These are phyloP conservation scores for Calameuta idolon DNA, from an alignment of 2,888 invertebrate genomes.

Conservation along the genomic window DNA sequence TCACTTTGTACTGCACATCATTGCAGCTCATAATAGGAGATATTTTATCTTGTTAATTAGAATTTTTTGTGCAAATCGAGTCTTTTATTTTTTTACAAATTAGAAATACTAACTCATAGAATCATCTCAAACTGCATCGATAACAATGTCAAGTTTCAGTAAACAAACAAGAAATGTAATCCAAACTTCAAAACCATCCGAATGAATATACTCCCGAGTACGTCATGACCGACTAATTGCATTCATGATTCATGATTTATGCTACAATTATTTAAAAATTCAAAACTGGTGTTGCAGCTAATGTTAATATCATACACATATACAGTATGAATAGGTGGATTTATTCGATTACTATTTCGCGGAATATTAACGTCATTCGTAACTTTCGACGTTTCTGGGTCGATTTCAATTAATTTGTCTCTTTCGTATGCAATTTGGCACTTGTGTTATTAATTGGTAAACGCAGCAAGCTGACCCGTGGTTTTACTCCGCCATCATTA, in stretches of 20 bases:
- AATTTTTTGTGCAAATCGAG: background rate
- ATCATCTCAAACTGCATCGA: background rate
- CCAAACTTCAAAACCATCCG: background rate
- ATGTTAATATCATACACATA: background rate
- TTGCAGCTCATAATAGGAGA: background rate
- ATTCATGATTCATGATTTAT: constrained; percentile 17
- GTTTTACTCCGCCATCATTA: background rate
- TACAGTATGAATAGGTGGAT: background rate
- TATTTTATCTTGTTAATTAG: background rate
- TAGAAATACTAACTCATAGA: background rate
- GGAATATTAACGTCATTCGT: background rate
- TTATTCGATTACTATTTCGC: constrained; percentile 16
- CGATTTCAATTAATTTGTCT: background rate
- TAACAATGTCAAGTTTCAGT: background rate
- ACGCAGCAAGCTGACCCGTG: background rate
- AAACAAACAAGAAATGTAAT: background rate
- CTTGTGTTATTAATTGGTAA: background rate
- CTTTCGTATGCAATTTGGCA: background rate
- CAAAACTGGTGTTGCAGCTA: constrained; percentile 2
- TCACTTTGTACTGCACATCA: background rate
- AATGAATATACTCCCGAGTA: constrained; percentile 10
- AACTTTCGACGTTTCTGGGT: background rate
- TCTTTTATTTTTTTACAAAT: background rate
- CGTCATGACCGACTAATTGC: constrained; percentile 11
- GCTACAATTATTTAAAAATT: constrained; percentile 18